Conservation (phyloP, 2,797 vertebrate genomes). For the Mormyrus proboscirostris region DNA sequence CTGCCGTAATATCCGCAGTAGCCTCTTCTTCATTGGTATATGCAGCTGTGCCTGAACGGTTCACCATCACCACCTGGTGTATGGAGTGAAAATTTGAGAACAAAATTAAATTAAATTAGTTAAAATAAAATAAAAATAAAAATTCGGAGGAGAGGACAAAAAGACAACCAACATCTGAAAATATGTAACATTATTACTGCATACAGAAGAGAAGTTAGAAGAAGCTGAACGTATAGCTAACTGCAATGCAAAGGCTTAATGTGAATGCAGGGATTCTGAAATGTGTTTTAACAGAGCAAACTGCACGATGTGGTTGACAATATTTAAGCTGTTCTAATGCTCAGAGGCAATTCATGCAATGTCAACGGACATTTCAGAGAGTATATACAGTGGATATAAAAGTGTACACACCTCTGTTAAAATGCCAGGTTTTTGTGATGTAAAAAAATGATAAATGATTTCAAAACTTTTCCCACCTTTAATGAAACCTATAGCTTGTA, state of each 20-base stretch:
- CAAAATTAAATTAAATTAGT: background rate
- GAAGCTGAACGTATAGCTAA: background rate
- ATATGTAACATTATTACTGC: background rate
- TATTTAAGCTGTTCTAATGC: background rate
- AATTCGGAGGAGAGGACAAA: background rate
- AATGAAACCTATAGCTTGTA: background rate
- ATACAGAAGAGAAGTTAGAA: background rate
- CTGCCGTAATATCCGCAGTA: conserved; percentile 30
- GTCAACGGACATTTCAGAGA: background rate
- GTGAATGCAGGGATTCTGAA: background rate
- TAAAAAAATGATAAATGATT: background rate
- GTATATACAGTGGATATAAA: background rate
- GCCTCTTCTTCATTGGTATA: conserved; percentile 28
- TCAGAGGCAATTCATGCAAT: background rate
- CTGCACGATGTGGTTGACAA: background rate
- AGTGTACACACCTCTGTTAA: background rate
- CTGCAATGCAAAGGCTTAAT: background rate
- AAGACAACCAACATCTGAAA: background rate
- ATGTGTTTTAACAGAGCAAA: background rate
- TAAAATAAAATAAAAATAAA: background rate
- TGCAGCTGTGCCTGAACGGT: background rate
- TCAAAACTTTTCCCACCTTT: background rate
- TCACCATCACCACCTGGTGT: conserved; percentile 28
- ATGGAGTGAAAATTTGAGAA: conserved; percentile 16
- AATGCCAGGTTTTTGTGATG: background rate